Evolutionary conservation across 1,140 invertebrate species (phyloP).

Genomic region (Macrobrachium rosenbergii): DNA sequence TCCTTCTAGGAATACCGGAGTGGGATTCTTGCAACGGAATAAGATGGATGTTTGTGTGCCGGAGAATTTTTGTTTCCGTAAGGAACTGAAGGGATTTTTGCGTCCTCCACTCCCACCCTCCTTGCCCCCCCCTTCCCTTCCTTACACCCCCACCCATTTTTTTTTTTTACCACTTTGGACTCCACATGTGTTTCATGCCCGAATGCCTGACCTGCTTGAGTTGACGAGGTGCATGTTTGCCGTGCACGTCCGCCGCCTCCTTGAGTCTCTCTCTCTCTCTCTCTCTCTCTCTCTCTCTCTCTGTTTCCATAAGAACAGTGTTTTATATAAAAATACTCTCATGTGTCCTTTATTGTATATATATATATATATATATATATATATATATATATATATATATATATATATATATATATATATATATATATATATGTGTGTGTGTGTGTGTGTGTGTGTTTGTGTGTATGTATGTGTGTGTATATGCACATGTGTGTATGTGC

Average conservation of each 20-base stretch:
- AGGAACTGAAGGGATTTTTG: no score
- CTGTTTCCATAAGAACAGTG: not conserved
- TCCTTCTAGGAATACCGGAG: no score
- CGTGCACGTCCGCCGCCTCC: not conserved
- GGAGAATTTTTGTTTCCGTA: not conserved
- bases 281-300: constrained; percentile 30
- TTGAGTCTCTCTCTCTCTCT: constrained; percentile 9
- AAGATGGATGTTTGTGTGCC: not conserved
- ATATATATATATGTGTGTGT: no score
- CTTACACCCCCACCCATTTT: not conserved
- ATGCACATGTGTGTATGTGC: not conserved
- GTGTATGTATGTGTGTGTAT: not conserved
- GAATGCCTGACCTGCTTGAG: not conserved
- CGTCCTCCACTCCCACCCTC: not conserved
- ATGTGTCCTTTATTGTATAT: no score
- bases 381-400: no score
- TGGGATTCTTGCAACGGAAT: no score
- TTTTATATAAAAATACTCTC: no score
- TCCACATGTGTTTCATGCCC: not conserved
- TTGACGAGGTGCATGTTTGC: not conserved
- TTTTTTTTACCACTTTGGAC: not conserved
- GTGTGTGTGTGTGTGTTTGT: not conserved
- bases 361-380: no score
- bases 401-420: not conserved
- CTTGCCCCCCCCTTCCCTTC: not conserved